Evolutionary conservation across 2,888 invertebrate species (phyloP), one percentile per base, ranked within the genome.

Genomic region (Heteropelma amictum): DNA sequence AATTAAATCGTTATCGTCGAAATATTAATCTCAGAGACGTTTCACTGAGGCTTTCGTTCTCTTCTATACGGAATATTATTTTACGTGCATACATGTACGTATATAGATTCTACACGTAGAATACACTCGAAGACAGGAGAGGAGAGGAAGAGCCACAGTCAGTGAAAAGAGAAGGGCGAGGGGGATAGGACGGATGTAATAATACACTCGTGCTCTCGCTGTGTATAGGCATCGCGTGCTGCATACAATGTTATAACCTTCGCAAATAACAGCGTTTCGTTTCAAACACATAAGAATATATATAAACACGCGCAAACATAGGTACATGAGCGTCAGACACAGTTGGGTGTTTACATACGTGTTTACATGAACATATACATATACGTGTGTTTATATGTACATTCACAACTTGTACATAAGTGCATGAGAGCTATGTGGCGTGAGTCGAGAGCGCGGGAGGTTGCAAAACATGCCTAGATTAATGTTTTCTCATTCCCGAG

Each of bases 401-500:
- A n/a, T n/a, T n/a, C n/a, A n/a, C n/a, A n/a, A n/a, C n/a, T n/a
- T n/a, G n/a, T n/a, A n/a, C n/a, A n/a, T n/a, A n/a, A n/a, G n/a
- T n/a, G 35, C 17, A 51, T 58, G 53, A 42, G 42, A 17, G 61
- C 49, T 19, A 40, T 60, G 72, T 51, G 71, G 72, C 56, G 58
- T 64, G 69, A 65, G 47, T 35, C 79, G 80, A 77, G 79, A 81
- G 64, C 19, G 82, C 71, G 70, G 82, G 84, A 87, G 87, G 87
- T 87, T 86, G 83, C 88, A 87, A 87, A 88, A 87, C 86, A 85
- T 88, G 87, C 85, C 88, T 88, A 88, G 88, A 88, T 88, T 88
- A 88, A 88, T 88, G 87, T 87, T 88, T 88, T 88, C 88, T 88
- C 88, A 86, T 87, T 80, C 86, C 84, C 78, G 78, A 63, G 71